Percentiles rank a stretch among this genome's conserved stretches.
phyloP scores from a whole-genome alignment of 2,888 invertebrate genomes.

The Cantharis flavilabris region DNA sequence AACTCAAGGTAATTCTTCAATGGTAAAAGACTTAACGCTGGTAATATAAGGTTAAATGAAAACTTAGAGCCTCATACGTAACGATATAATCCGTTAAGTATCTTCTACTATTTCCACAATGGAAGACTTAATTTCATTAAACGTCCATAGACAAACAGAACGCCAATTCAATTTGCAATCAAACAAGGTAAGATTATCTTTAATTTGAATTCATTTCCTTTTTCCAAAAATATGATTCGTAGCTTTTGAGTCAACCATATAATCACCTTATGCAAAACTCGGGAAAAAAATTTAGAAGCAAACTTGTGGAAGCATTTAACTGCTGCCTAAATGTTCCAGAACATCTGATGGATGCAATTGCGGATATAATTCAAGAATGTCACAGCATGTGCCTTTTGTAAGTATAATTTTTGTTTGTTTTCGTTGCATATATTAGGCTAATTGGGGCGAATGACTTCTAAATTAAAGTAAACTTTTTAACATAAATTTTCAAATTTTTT shows the following conservation, averaged over 20 bases:
- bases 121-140: neutral
- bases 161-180: neutral
- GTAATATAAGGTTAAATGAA: neutral
- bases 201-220: neutral
- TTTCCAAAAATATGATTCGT: neutral
- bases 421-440: neutral
- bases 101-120: neutral
- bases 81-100: neutral
- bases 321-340: slow-evolving; percentile 90
- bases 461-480: neutral
- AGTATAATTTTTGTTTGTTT: slow-evolving; percentile 55
- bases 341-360: slow-evolving; percentile 81
- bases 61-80: neutral
- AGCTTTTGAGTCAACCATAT: neutral
- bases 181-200: neutral
- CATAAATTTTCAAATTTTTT: too few relatives aligned
- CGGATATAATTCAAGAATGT: slow-evolving; percentile 91
- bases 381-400: slow-evolving; percentile 96
- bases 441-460: neutral
- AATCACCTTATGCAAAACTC: neutral
- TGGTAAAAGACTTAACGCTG: neutral
- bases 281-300: slow-evolving; percentile 75
- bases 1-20: neutral
- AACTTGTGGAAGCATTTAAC: slow-evolving; percentile 89
- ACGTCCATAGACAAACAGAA: neutral